Base-by-base conservation (phyloP, 2,797 vertebrate species). In the Hippocampus kuda region DNA sequence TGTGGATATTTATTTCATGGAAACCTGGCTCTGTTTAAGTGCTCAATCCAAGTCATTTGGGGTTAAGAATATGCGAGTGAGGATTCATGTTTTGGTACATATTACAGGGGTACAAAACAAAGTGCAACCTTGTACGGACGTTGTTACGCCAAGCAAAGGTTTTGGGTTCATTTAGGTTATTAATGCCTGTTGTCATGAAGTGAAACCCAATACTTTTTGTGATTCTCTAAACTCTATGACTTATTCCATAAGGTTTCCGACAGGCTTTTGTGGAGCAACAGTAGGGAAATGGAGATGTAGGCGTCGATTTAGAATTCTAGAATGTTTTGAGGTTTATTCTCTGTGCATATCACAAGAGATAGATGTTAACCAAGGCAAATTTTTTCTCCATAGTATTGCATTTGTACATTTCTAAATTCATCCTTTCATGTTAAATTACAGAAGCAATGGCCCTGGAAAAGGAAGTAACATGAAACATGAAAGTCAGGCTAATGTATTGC, bases 401-500 rank as follows among this genome's bases (percentile, higher is more conserved):
- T 41, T 22, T 18, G 9, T 61, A 20, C 27, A 15, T 60, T 60
- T 60, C 27, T 34, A 61, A 61, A 61, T 61, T 5, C 30, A 61
- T 4, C 27, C 13, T 65, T 42, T n/a, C 2, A 15, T 56, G 34
- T n/a, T 67, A 22, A 24, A 54, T 42, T 18, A 30, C n/a, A 30
- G 11, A 22, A 49, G 67, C 59, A 24, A 12, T 34, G 61, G 75
- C 69, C 65, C 20, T 30, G 51, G 72, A 77, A 72, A 56, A 49
- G 34, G 22, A 75, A 72, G 72, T 77, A 80, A 84, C 12, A 42
- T 64, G 75, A 70, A 67, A 71, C 71, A 70, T 69, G 65, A 78
- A 77, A 79, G 78, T 62, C 62, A 75, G 73, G 44, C 72, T 68
- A 73, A 82, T 77, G 74, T 60, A 70, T 80, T 77, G 76, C 72